Conservation (phyloP, 2,113 vertebrate genomes). For the Ameiurus melas region DNA sequence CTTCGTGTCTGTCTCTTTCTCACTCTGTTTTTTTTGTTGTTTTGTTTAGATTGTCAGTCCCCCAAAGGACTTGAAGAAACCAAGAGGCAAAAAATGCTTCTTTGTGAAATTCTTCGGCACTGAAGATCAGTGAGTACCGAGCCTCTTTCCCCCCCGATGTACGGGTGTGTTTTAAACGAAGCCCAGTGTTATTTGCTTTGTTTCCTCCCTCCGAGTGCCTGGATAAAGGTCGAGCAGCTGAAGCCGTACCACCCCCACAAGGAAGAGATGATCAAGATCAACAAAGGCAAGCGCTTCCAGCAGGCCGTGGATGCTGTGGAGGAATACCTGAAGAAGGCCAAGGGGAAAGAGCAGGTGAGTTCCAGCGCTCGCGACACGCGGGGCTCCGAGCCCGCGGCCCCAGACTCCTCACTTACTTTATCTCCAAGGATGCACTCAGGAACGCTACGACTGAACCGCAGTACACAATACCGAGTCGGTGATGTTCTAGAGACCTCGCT, state of each 20-base stretch:
- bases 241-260: conserved; percentile 97
- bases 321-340: conserved; percentile 93
- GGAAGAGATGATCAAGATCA: conserved; percentile 99
- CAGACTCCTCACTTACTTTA: neutral
- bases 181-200: neutral
- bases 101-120: conserved; percentile 99
- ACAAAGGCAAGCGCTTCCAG: conserved; percentile 98
- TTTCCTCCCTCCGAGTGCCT: conserved; percentile 78
- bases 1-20: neutral
- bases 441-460: too few species aligned
- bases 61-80: conserved; percentile 98
- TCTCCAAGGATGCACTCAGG: too few species aligned
- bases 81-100: conserved; percentile 96
- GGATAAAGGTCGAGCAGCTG: conserved; percentile 99
- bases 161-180: neutral
- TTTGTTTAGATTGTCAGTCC: conserved; percentile 88
- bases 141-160: neutral
- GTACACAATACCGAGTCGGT: too few species aligned
- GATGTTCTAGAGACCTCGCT: neutral
- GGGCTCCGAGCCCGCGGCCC: neutral
- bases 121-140: conserved; percentile 95
- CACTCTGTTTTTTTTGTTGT: neutral
- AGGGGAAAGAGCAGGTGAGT: conserved; percentile 90
- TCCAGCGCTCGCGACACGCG: neutral
- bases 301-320: conserved; percentile 97